Conservation (phyloP, 2,888 invertebrate species). For the Acleris laterana region DNA sequence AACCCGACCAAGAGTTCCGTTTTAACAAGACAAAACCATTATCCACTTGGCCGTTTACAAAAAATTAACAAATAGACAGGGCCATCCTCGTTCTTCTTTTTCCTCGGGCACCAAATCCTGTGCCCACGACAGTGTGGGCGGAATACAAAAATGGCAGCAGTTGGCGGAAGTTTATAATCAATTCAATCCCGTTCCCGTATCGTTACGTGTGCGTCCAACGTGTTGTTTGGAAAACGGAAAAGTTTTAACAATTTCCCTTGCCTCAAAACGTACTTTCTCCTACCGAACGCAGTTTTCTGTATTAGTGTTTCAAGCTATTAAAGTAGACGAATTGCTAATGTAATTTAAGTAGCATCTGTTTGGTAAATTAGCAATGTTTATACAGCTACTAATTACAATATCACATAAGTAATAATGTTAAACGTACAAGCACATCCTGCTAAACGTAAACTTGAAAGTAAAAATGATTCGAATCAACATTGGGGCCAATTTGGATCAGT, state of each 20-base stretch:
- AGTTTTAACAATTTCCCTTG: conserved; percentile 45
- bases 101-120: neutral
- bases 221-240: conserved; percentile 63
- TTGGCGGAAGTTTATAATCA: conserved; percentile 64
- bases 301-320: neutral
- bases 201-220: conserved; percentile 54
- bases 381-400: no score
- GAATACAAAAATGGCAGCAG: conserved; percentile 38
- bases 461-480: no score
- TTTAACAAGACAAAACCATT: no score
- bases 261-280: conserved; percentile 13
- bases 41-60: no score
- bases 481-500: no score
- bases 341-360: no score
- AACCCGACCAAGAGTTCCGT: no score
- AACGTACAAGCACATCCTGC: no score
- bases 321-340: neutral
- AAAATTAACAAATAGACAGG: no score
- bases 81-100: neutral
- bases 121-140: neutral
- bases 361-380: no score
- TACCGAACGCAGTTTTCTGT: conserved; percentile 36
- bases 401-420: no score
- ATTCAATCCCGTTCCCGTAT: conserved; percentile 54
- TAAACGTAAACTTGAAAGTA: no score